phyloP scores from a whole-genome alignment of 2,113 vertebrate species.

The Callipepla californica region DNA sequence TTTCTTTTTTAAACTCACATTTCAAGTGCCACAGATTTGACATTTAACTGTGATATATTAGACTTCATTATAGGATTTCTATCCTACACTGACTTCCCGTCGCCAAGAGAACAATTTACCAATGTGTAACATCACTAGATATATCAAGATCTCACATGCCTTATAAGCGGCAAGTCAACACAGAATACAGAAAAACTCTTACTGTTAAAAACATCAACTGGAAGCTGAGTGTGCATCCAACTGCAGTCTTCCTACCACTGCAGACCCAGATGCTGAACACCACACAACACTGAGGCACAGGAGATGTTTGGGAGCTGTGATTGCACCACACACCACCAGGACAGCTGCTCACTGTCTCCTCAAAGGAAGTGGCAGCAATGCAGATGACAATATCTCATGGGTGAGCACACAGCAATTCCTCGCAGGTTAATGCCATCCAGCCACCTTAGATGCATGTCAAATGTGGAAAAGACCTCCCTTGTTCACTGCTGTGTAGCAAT shows the following conservation, averaged over 20 bases:
- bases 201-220: neutral
- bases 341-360: neutral
- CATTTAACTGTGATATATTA: constrained; percentile 34
- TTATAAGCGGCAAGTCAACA: neutral
- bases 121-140: neutral
- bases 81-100: neutral
- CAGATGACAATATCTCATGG: neutral
- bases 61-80: constrained; percentile 35
- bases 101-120: neutral
- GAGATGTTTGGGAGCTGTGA: neutral
- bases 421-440: neutral
- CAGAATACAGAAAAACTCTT: neutral
- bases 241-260: neutral
- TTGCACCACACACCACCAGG: neutral
- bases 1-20: neutral
- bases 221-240: neutral
- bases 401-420: neutral
- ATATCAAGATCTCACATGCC: neutral
- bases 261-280: neutral
- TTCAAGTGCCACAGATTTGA: constrained; percentile 28
- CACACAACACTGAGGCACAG: rapidly evolving
- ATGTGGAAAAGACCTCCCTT: neutral
- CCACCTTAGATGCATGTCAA: neutral
- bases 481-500: neutral
- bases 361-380: neutral